Percentiles rank a stretch among this genome's conserved stretches.
phyloP scores from a whole-genome alignment of 2,113 vertebrate genomes.

The Gobiocypris rarus region DNA sequence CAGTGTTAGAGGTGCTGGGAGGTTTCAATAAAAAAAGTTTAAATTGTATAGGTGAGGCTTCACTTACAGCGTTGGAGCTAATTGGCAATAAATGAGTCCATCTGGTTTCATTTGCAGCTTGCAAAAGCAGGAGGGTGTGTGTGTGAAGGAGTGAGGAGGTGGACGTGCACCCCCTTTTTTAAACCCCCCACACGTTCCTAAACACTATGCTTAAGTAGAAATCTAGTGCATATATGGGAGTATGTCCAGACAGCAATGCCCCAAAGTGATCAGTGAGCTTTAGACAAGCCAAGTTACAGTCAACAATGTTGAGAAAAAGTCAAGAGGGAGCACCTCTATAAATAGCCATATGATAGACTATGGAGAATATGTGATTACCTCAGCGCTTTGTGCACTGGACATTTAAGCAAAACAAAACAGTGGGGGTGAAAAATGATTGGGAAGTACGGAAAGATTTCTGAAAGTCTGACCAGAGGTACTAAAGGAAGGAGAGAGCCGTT shows the following conservation, averaged over 20 bases:
- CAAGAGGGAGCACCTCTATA: neutral
- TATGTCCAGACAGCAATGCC: conserved; percentile 2
- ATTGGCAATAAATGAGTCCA: conserved; percentile 70
- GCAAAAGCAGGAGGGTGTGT: conserved; percentile 49
- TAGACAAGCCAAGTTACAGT: conserved; percentile 3
- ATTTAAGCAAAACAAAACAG: conserved; percentile 38
- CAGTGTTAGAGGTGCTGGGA: conserved; percentile 59
- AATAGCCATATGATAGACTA: conserved; percentile 20
- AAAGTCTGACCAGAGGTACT: conserved; percentile 5
- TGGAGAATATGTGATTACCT: conserved; percentile 26
- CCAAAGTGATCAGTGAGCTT: conserved; percentile 34
- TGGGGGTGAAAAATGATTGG: conserved; percentile 9
- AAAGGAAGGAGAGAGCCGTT: neutral
- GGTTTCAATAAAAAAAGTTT: conserved; percentile 62
- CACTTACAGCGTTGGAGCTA: conserved; percentile 63
- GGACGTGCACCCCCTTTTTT: conserved; percentile 41
- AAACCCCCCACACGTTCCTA: conserved; percentile 31
- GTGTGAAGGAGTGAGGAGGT: conserved; percentile 26
- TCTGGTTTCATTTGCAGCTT: conserved; percentile 64
- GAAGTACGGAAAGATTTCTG: conserved; percentile 22
- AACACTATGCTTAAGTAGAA: conserved; percentile 31
- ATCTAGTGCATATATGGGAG: conserved; percentile 28
- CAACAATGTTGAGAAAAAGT: neutral
- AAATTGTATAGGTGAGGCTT: conserved; percentile 64
- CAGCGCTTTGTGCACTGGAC: conserved; percentile 3